These are phyloP conservation scores for Zele albiditarsus DNA, from an alignment of 2,888 invertebrate species.

Conservation along the genomic window DNA sequence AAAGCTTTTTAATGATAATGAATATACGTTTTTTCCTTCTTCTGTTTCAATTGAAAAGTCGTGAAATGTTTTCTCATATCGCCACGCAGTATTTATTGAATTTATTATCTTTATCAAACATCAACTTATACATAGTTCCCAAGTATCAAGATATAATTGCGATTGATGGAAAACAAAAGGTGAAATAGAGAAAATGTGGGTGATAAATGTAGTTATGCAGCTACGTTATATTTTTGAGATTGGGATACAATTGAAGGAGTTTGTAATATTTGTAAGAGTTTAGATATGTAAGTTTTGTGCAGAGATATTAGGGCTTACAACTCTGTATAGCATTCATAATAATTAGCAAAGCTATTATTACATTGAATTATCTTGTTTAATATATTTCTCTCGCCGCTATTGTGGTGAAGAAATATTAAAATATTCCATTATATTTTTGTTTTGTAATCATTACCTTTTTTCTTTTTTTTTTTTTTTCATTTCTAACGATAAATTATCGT, in stretches of 20 bases:
- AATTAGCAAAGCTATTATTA: slow-evolving; percentile 10
- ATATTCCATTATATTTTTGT: not conserved
- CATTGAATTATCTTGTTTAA: slow-evolving; percentile 28
- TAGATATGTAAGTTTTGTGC: slow-evolving; percentile 57
- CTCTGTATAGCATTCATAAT: slow-evolving; percentile 12
- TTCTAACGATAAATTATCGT: not conserved
- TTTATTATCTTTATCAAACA: not conserved
- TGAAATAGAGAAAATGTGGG: slow-evolving; percentile 33
- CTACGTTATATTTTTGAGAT: slow-evolving; percentile 72
- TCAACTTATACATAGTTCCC: slow-evolving; percentile 26
- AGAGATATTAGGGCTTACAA: slow-evolving; percentile 35
- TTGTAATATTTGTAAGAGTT: slow-evolving; percentile 71
- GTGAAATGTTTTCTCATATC: not conserved
- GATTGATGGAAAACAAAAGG: slow-evolving; percentile 45
- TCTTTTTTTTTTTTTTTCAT: not conserved
- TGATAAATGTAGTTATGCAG: slow-evolving; percentile 54
- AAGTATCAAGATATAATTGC: slow-evolving; percentile 13
- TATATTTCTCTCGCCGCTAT: not conserved
- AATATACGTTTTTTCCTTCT: slow-evolving; percentile 11
- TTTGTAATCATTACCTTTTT: not conserved
- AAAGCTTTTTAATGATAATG: slow-evolving; percentile 14
- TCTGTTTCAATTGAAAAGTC: not conserved
- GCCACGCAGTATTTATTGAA: slow-evolving; percentile 31
- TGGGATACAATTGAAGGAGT: slow-evolving; percentile 69
- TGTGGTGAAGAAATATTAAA: not conserved